phyloP scores from a whole-genome alignment of 2,888 invertebrate genomes.

The Hyalella azteca region DNA sequence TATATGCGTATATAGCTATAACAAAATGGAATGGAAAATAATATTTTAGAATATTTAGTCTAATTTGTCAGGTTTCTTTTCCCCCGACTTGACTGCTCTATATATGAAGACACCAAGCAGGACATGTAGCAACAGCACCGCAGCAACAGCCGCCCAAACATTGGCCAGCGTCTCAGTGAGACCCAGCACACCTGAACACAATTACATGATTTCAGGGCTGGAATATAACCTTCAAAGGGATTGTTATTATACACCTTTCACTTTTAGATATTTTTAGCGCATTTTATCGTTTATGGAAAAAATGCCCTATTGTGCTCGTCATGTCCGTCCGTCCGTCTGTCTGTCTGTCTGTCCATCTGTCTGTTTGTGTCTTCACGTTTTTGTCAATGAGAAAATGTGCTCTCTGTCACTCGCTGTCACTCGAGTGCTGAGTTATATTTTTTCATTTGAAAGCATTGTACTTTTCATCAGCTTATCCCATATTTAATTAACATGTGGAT shows the following conservation, averaged over 20 bases:
- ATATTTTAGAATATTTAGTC: background rate
- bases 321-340: background rate
- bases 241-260: too few species aligned
- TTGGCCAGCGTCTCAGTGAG: conserved; percentile 47
- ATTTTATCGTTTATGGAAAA: background rate
- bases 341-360: too few species aligned
- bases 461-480: too few species aligned
- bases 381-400: too few species aligned
- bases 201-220: too few species aligned
- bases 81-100: conserved; percentile 42
- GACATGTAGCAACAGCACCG: conserved; percentile 45
- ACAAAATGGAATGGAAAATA: background rate
- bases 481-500: too few species aligned
- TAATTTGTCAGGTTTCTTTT: conserved; percentile 28
- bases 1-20: background rate
- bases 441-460: too few species aligned
- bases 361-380: too few species aligned
- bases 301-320: background rate
- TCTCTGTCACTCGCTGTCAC: too few species aligned
- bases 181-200: conserved; percentile 39
- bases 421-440: too few species aligned
- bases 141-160: conserved; percentile 45
- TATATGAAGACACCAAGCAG: conserved; percentile 48
- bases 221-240: background rate
- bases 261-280: background rate